phyloP scores from a whole-genome alignment of 30 jellyfish, hydroid and myxozoan species.

The Turritopsis rubra region DNA sequence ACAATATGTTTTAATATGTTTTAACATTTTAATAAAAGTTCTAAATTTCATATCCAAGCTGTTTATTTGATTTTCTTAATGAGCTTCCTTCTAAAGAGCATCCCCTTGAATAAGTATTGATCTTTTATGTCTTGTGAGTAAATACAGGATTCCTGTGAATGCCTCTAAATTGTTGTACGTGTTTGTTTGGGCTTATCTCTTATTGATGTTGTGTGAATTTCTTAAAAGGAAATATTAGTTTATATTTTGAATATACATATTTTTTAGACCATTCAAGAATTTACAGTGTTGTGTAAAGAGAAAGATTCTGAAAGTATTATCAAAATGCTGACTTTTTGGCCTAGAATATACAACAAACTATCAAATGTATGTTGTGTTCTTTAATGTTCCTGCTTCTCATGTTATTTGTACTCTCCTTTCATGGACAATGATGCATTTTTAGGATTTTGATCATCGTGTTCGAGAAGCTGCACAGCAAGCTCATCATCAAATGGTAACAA shows the following conservation, averaged over 20 bases:
- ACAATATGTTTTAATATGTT: too few relatives aligned
- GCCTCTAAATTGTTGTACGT: too few relatives aligned
- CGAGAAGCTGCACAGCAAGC: constrained; percentile 75
- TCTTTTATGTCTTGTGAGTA: too few relatives aligned
- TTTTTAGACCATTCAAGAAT: constrained; percentile 82
- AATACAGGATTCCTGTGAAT: too few relatives aligned
- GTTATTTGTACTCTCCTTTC: not conserved
- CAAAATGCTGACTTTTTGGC: constrained; percentile 58
- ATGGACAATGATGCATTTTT: not conserved
- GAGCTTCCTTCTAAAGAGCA: too few relatives aligned
- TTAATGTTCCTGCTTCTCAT: not conserved
- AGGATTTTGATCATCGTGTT: constrained; percentile 91
- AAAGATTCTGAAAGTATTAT: constrained; percentile 34
- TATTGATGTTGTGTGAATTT: too few relatives aligned
- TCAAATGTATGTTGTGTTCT: constrained; percentile 37
- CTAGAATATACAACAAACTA: constrained; percentile 66
- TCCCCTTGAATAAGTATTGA: too few relatives aligned
- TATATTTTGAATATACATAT: not conserved
- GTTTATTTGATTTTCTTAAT: too few relatives aligned
- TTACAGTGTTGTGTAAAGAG: constrained; percentile 43
- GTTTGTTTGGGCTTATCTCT: too few relatives aligned
- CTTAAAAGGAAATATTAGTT: too few relatives aligned
- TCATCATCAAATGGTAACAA: constrained; percentile 44
- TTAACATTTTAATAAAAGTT: too few relatives aligned
- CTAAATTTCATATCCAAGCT: too few relatives aligned